Percentiles rank a stretch among this genome's conserved stretches.
These are phyloP conservation scores for Fulmarus glacialis DNA, from an alignment of 2,113 vertebrate genomes.

Conservation along the genomic window DNA sequence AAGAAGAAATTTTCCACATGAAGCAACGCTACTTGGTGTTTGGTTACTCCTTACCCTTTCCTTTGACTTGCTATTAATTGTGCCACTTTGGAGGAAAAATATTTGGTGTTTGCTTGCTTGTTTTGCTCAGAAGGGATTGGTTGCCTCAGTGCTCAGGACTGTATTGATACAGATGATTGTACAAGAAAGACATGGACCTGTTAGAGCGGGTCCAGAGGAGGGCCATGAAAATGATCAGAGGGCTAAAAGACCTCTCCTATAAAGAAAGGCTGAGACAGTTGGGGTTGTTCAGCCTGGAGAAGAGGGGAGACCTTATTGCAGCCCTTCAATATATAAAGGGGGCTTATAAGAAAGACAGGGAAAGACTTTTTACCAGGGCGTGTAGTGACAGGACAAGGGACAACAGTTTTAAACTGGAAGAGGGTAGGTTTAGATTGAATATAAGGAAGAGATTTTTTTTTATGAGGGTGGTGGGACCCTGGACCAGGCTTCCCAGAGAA, in stretches of 20 bases:
- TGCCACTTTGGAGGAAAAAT: background rate
- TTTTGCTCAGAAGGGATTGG: background rate
- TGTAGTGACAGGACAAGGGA: background rate
- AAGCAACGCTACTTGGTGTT: background rate
- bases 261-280: background rate
- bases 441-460: background rate
- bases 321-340: background rate
- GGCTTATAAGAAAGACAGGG: background rate
- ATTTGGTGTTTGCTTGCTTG: background rate
- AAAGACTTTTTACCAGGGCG: background rate
- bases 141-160: background rate
- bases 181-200: background rate
- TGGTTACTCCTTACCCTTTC: background rate
- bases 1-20: background rate
- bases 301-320: background rate
- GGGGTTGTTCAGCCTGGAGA: background rate
- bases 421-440: background rate
- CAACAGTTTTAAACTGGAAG: background rate
- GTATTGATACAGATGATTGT: background rate
- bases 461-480: background rate
- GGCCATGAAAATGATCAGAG: background rate
- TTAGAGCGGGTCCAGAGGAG: background rate
- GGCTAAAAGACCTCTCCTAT: background rate
- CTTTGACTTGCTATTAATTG: background rate
- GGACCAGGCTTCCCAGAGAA: background rate